Evolutionary conservation across 2,113 vertebrate species (phyloP), one percentile per base, ranked within the genome.

Genomic region (Colinus virginianus): DNA sequence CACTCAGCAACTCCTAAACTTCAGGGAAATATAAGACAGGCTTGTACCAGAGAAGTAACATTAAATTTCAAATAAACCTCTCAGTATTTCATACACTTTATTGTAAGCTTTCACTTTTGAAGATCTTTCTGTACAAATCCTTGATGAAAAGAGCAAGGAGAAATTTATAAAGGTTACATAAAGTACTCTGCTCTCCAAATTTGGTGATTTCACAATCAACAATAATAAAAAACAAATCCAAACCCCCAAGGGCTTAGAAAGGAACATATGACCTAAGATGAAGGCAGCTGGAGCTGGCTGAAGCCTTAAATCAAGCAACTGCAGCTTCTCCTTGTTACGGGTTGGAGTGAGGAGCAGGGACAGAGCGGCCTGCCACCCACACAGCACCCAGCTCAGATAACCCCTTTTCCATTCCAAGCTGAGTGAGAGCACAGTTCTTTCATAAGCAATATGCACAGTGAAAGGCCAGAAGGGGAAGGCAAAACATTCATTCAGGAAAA

Each of bases 251-350:
- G 32, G 36, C 78, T 58, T 67, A 25, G 22, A 40, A 22, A 28
- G 26, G 59, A 82, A 32, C 43, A 11, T 7, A 17, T 0, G 5
- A 51, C 28, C 2, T 2, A 43, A 28, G 45, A 20, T 12, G 30
- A 45, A 14, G 53, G 36, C 59, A 4, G 63, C 5, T 58, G 53
- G 64, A 59, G 63, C 1, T 32, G 25, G 62, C 45, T 19, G 23
- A 11, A 18, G n/a, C 8, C 42, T 6, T 3, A 0, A 40, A 11
- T 2, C 13, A 3, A 58, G 43, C 48, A 22, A 6, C 46, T 40
- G 23, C 53, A 72, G 48, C 5, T 43, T 32, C 38, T 53, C 66
- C 81, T 20, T 7, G 10, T 8, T 68, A 25, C 22, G 7, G 8
- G 4, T 42, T 28, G 53, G 30, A 36, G 28, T 9, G 25, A n/a